These are phyloP conservation scores for Adelphocoris suturalis DNA, from an alignment of 2,888 invertebrate genomes.

Conservation along the genomic window DNA sequence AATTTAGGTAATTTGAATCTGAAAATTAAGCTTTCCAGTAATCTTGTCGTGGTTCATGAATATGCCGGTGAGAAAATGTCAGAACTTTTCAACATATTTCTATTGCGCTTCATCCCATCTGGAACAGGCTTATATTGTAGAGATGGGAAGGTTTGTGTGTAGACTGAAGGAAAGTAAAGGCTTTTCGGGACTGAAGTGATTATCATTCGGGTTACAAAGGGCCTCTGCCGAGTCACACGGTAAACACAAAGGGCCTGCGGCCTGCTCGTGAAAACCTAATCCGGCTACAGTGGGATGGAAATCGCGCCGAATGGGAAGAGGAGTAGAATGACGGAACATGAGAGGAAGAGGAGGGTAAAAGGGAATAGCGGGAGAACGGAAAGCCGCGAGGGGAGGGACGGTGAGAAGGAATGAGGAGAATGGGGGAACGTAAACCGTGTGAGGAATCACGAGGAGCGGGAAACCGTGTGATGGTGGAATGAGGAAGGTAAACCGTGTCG, in stretches of 20 bases:
- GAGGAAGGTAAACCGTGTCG: conserved; percentile 7
- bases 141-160: no score
- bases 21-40: no score
- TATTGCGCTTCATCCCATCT: no score
- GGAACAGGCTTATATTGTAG: no score
- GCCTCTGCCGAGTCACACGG: neutral
- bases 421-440: neutral
- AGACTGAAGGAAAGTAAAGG: neutral
- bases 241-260: conserved; percentile 20
- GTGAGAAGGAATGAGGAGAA: neutral
- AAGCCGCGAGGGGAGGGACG: no score
- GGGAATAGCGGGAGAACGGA: no score
- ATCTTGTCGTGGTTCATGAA: no score
- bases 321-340: neutral
- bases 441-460: neutral
- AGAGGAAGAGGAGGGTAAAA: neutral
- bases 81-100: no score
- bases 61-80: no score
- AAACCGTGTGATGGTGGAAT: neutral
- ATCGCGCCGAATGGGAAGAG: neutral
- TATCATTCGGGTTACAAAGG: conserved; percentile 16
- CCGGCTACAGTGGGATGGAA: conserved; percentile 1
- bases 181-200: neutral
- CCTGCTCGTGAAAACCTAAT: neutral
- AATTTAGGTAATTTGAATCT: no score